phyloP scores from a whole-genome alignment of 2,113 vertebrate genomes.

The Lagopus muta region DNA sequence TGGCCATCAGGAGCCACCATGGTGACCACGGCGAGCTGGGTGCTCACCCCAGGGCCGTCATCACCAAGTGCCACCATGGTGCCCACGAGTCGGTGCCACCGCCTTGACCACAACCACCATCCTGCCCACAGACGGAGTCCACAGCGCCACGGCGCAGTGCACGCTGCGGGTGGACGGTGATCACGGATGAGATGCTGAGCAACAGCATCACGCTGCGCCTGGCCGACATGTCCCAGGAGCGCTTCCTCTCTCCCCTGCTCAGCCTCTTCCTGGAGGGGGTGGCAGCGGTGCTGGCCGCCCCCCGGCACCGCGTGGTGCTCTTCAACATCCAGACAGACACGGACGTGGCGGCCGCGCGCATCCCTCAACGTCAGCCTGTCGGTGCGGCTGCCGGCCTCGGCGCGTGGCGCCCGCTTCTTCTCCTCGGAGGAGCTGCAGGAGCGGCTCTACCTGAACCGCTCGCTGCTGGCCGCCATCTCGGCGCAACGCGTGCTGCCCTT shows the following conservation, averaged over 20 bases:
- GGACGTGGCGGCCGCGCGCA: constrained; percentile 86
- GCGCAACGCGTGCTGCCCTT: constrained; percentile 94
- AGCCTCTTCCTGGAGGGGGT: constrained; percentile 92
- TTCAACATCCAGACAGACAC: constrained; percentile 95
- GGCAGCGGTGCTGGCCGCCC: constrained; percentile 86
- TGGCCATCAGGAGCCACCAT: neutral
- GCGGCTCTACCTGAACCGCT: constrained; percentile 93
- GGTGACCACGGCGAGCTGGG: neutral
- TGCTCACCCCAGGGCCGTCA: neutral
- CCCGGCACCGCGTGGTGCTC: constrained; percentile 87
- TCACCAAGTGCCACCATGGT: neutral
- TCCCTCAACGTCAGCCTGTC: constrained; percentile 96
- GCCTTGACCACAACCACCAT: accelerated
- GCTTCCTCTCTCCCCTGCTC: constrained; percentile 91
- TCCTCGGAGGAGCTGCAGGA: constrained; percentile 95
- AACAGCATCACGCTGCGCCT: constrained; percentile 95
- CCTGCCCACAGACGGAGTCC: constrained; percentile 82
- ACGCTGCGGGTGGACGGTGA: constrained; percentile 91
- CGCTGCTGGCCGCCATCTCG: constrained; percentile 86
- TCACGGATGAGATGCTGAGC: constrained; percentile 97
- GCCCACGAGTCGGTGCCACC: accelerated
- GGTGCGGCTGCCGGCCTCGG: constrained; percentile 73
- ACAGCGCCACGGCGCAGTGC: constrained; percentile 91
- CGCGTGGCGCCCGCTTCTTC: constrained; percentile 77
- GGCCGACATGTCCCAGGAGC: constrained; percentile 93